A percentile compares a stretch with the other conserved stretches of the same genome.
These are phyloP conservation scores for Plemyria rubiginata DNA, from an alignment of 2,888 invertebrate genomes.

Conservation along the genomic window DNA sequence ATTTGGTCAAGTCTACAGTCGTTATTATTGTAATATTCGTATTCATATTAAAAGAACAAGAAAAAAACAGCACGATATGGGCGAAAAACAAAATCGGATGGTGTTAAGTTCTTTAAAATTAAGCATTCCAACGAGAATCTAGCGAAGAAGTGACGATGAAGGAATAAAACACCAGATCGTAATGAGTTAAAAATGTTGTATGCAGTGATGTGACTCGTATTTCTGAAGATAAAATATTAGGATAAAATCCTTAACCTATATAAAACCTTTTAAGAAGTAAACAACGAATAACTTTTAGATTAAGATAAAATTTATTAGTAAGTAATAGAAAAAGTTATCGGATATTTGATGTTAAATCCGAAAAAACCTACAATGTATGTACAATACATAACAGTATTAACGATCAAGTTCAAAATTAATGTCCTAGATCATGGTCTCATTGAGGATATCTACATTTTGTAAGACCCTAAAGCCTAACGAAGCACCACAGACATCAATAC, in stretches of 20 bases:
- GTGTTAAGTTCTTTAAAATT: constrained; percentile 49
- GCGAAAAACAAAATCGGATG: constrained; percentile 33
- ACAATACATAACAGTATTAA: no score
- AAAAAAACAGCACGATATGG: not conserved
- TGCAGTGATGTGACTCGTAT: not conserved
- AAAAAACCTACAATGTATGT: not conserved
- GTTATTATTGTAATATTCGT: no score
- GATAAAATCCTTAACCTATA: not conserved
- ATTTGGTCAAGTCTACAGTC: no score
- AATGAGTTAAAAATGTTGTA: constrained; percentile 71
- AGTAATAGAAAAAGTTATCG: no score
- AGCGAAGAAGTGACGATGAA: constrained; percentile 64
- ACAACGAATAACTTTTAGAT: no score
- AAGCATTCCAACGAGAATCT: constrained; percentile 51
- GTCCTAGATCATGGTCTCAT: not conserved
- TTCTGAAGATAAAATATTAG: not conserved
- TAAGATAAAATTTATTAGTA: no score
- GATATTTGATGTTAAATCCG: no score
- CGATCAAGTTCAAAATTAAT: no score
- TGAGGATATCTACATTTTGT: constrained; percentile 3
- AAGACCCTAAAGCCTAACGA: constrained; percentile 24
- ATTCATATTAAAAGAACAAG: not conserved
- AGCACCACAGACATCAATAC: constrained; percentile 56
- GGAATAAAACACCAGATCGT: constrained; percentile 61
- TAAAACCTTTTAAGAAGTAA: no score